Conservation (phyloP, 2,113 vertebrate genomes). For the Vidua macroura region DNA sequence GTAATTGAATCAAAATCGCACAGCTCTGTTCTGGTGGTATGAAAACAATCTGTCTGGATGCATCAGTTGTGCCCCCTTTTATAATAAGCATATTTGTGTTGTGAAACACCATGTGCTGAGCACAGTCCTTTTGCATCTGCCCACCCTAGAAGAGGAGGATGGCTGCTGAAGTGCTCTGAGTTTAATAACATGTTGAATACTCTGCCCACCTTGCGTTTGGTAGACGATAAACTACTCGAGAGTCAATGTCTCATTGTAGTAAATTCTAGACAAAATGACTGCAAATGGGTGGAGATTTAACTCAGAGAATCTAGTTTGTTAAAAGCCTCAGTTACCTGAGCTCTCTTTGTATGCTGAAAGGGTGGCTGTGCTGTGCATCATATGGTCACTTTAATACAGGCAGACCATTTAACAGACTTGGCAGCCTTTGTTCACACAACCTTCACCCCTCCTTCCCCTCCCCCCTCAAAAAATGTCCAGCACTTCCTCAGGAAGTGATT, state of each 20-base stretch:
- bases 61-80: slow-evolving; percentile 36
- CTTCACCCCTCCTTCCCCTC: slow-evolving; percentile 29
- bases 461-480: slow-evolving; percentile 46
- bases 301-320: background rate
- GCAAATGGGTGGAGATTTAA: background rate
- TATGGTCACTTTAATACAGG: slow-evolving; percentile 18
- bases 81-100: background rate
- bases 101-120: background rate
- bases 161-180: slow-evolving; percentile 4
- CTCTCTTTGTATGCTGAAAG: background rate
- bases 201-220: background rate
- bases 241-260: background rate
- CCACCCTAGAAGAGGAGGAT: slow-evolving; percentile 15
- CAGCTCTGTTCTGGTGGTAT: background rate
- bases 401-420: background rate
- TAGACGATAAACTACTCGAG: background rate
- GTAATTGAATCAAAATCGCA: slow-evolving; percentile 3
- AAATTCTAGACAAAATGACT: background rate
- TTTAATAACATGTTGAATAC: background rate
- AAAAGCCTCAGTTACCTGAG: background rate
- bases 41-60: slow-evolving; percentile 47
- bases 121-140: background rate
- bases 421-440: slow-evolving; percentile 45
- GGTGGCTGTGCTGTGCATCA: slow-evolving; percentile 34
- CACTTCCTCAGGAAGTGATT: slow-evolving; percentile 67